Conservation (phyloP, 2,888 invertebrate species). For the Mimas tiliae region DNA sequence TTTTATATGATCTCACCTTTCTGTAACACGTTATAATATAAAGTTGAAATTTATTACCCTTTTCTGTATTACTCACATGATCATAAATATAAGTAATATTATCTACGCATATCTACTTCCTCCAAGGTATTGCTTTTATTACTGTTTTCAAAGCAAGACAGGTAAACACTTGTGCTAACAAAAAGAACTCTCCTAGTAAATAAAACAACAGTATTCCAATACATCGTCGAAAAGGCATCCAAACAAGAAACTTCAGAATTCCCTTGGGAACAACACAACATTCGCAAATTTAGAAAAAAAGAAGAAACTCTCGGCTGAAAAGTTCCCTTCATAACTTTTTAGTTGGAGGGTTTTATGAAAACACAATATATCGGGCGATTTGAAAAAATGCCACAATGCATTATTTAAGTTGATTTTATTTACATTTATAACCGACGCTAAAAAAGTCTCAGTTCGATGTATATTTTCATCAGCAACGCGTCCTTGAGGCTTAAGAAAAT, state of each 20-base stretch:
- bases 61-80: neutral
- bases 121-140: constrained; percentile 13
- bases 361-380: constrained; percentile 56
- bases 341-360: constrained; percentile 62
- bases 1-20: too few relatives aligned
- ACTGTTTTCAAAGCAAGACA: constrained; percentile 2
- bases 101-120: neutral
- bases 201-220: constrained; percentile 57
- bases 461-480: too few relatives aligned
- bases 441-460: too few relatives aligned
- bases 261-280: constrained; percentile 60
- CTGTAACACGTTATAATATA: too few relatives aligned
- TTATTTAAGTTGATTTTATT: neutral
- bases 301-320: constrained; percentile 53
- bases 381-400: neutral
- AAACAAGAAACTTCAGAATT: constrained; percentile 63
- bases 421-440: too few relatives aligned
- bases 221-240: constrained; percentile 58
- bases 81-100: neutral
- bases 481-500: too few relatives aligned
- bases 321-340: constrained; percentile 62
- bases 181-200: constrained; percentile 41
- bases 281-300: constrained; percentile 65
- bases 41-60: neutral
- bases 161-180: constrained; percentile 8